Percentiles rank a stretch among this genome's conserved stretches.
These are phyloP conservation scores for Cheilosia grossa DNA, from an alignment of 2,888 invertebrate species.

Conservation along the genomic window DNA sequence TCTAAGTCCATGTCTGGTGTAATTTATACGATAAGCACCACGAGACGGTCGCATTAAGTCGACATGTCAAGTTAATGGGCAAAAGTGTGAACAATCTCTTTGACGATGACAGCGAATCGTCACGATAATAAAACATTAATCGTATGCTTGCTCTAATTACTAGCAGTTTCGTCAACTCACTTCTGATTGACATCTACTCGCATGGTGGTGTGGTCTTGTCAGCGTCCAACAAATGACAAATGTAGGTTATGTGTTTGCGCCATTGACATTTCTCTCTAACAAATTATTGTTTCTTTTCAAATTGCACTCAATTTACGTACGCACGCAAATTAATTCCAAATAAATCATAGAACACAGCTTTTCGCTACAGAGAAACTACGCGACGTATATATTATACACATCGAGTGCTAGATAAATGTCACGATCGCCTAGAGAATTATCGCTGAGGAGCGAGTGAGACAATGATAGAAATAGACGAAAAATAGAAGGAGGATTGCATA, in stretches of 20 bases:
- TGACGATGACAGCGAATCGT: constrained; percentile 3
- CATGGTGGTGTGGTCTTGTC: neutral
- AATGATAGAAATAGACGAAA: constrained; percentile 6
- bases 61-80: constrained; percentile 46
- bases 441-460: neutral
- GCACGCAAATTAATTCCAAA: constrained; percentile 64
- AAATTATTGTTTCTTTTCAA: constrained; percentile 10
- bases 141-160: constrained; percentile 38
- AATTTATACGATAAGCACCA: constrained; percentile 43
- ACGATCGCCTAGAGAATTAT: constrained; percentile 44
- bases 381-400: neutral
- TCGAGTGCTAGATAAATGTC: constrained; percentile 52
- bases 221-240: neutral
- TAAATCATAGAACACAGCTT: constrained; percentile 45
- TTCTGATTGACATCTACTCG: constrained; percentile 17
- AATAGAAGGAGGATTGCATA: constrained; percentile 49
- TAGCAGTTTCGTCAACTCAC: constrained; percentile 16
- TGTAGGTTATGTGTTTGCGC: constrained; percentile 16
- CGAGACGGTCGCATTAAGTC: constrained; percentile 27
- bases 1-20: constrained; percentile 18
- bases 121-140: constrained; percentile 38
- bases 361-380: neutral
- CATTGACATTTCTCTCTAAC: constrained; percentile 47
- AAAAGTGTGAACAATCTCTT: constrained; percentile 35
- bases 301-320: constrained; percentile 49